Evolutionary conservation across 2,797 vertebrate species (phyloP), one percentile per base, ranked within the genome.

Genomic region (Tauraco hartlaubi): DNA sequence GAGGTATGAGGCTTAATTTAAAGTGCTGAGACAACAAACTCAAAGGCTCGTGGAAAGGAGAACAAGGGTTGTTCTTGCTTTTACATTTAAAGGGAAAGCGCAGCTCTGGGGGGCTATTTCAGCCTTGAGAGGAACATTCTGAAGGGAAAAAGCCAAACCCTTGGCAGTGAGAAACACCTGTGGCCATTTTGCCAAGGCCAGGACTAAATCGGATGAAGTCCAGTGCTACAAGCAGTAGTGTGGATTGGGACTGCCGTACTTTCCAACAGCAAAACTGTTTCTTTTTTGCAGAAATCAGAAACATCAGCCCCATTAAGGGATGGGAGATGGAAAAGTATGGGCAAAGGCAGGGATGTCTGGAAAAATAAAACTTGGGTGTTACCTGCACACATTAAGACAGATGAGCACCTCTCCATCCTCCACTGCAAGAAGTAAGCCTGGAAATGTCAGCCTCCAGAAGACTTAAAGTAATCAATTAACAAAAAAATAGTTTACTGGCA

Each of bases 1-100:
- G 79, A 96, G 87, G 85, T 48, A 0, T 88, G 77, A 94, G 37
- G 52, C 33, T 93, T 88, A 88, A 95, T 64, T 94, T 94, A 79
- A 96, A 95, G 91, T 74, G 80, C 91, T 92, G 91, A 94, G 85
- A 90, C 0, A 5, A 92, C 82, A 92, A 88, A 92, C 41, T 73
- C 67, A 43, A 74, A 52, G 18, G 39, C 62, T 77, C 25, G 2
- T 29, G 28, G 71, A 82, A 95, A 84, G 52, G 67, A 84, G 74
- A 96, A 63, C n/a, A 31, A 67, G n/a, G 46, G 67, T 82, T 85
- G 69, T 79, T 96, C 83, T 77, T 93, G 61, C 86, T 94, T 93
- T 59, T 86, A 56, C 3, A 84, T 61, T 86, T 95, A 95, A 95
- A 94, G 91, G 23, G 48, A 69, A 95, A 85, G 20, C 75, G 37